Base-by-base conservation (phyloP, 2,797 vertebrate genomes). In the Galagoides demidoff region DNA sequence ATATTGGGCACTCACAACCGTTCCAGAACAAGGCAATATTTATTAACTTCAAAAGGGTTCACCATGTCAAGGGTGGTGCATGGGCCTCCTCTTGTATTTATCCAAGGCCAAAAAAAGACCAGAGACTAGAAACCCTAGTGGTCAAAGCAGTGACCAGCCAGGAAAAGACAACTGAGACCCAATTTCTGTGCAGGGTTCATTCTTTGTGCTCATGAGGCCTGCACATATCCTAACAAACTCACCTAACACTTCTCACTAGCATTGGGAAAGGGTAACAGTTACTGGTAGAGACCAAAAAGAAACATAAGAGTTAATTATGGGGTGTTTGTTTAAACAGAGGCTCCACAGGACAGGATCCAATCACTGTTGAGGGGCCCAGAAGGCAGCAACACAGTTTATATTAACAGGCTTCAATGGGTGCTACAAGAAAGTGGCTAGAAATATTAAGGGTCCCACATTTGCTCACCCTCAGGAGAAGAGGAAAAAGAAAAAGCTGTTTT, bases 391-490 rank as follows among this genome's bases (percentile, higher is more conserved):
- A n/a, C 29, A 91, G 78, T 55, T 90, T 92, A 43, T 74, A 85
- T 39, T 90, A 89, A 83, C 92, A 31, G 5, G 76, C 87, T 78
- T 61, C 57, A 84, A 12, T 0, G 0, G 74, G 70, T 22, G 7
- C 82, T 79, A 4, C 25, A 59, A 39, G 85, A 89, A 95, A 92
- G 90, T 94, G 49, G 55, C 95, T 94, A 84, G 94, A 84, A 88
- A 88, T 83, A 90, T 12, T 74, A 64, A 79, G 49, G 61, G 71
- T 49, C 68, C 74, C n/a, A 34, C 17, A 34, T 7, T 52, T 70
- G 81, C 81, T 96, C 71, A 79, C 3, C 19, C n/a, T 84, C 77
- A 71, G 52, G 73, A 87, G 52, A 93, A 71, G 57, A 91, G 57
- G 55, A 81, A 77, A 68, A 90, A 81, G 78, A 83, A 63, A 82